Evolutionary conservation across 1,140 invertebrate genomes (phyloP).

Genomic region (Aleiodes sp.): DNA sequence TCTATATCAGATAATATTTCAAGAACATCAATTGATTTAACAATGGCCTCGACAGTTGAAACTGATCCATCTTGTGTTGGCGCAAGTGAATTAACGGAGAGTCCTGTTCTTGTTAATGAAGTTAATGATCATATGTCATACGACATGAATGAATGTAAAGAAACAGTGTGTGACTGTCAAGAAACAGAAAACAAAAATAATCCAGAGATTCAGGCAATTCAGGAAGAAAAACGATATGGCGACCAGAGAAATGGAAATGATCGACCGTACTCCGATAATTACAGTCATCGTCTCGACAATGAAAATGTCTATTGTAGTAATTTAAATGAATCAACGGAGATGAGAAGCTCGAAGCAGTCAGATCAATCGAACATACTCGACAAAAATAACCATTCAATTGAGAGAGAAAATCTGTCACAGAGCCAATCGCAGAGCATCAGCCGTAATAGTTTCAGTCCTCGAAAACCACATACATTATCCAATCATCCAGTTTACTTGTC

Average conservation of each 20-base stretch:
- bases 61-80: slow-evolving; percentile 56
- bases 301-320: slow-evolving; percentile 46
- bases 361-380: neutral
- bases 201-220: neutral
- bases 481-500: slow-evolving; percentile 40
- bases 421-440: slow-evolving; percentile 30
- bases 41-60: slow-evolving; percentile 55
- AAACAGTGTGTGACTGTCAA: neutral
- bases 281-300: slow-evolving; percentile 42
- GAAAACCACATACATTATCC: slow-evolving; percentile 45
- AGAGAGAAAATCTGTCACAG: no score
- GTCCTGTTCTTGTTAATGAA: slow-evolving; percentile 48
- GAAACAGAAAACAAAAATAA: neutral
- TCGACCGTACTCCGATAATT: slow-evolving; percentile 30
- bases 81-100: slow-evolving; percentile 52
- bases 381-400: slow-evolving; percentile 9
- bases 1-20: slow-evolving; percentile 56
- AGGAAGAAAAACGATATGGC: slow-evolving; percentile 31
- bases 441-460: slow-evolving; percentile 44
- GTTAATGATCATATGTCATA: slow-evolving; percentile 44
- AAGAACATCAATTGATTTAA: slow-evolving; percentile 53
- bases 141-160: slow-evolving; percentile 36
- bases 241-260: slow-evolving; percentile 44
- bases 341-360: neutral
- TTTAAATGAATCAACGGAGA: slow-evolving; percentile 41